phyloP scores from a whole-genome alignment of 2,113 vertebrate genomes.

The Rhinolophus sinicus region DNA sequence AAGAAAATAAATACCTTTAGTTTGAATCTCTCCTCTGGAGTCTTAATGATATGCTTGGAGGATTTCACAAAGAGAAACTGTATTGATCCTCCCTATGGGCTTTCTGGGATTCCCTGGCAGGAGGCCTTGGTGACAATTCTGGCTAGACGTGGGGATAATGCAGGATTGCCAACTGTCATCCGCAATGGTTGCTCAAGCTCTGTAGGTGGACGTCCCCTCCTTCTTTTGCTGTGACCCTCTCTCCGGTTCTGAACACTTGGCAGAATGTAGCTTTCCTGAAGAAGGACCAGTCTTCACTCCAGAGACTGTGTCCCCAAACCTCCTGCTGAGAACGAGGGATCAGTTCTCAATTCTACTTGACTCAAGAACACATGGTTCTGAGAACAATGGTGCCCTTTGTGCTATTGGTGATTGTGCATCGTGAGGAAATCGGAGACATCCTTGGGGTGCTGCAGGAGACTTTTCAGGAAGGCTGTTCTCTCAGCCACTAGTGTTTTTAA shows the following conservation, averaged over 20 bases:
- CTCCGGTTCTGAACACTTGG: not conserved
- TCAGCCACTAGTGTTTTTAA: not conserved
- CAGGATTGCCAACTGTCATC: not conserved
- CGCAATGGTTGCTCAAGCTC: not conserved
- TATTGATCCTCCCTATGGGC: not conserved
- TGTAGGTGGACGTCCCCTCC: no score
- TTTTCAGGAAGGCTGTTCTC: not conserved
- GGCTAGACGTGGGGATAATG: not conserved
- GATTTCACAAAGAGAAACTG: not conserved
- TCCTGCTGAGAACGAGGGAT: not conserved
- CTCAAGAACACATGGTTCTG: not conserved
- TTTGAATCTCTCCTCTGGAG: conserved; percentile 12
- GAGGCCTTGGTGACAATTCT: not conserved
- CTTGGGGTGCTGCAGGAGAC: not conserved
- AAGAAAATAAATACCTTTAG: conserved; percentile 39
- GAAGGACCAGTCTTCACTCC: not conserved
- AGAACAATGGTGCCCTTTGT: not conserved
- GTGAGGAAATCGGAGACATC: not conserved
- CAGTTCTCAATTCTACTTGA: not conserved
- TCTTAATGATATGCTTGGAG: not conserved
- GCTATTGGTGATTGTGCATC: not conserved
- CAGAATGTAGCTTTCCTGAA: not conserved
- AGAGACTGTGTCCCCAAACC: not conserved
- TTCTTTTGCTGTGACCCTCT: not conserved
- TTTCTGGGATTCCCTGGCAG: not conserved